phyloP scores from a whole-genome alignment of 1,140 invertebrate genomes.

The Idris sp. region DNA sequence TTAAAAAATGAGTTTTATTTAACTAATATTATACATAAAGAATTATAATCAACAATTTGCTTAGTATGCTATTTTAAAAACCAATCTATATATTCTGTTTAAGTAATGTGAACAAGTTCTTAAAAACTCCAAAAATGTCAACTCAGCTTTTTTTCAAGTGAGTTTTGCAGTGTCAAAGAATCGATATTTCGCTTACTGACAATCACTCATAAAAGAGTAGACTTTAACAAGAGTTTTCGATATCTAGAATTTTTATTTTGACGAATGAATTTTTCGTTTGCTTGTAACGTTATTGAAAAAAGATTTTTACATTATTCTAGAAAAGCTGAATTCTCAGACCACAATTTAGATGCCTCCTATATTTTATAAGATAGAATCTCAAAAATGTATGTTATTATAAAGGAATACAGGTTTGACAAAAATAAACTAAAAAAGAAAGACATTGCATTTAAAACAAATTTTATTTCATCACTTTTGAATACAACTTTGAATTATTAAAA shows the following conservation, averaged over 20 bases:
- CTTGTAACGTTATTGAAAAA: not conserved
- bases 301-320: too few species aligned
- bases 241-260: constrained; percentile 21
- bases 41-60: too few species aligned
- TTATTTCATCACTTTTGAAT: too few species aligned
- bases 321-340: too few species aligned
- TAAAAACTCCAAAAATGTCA: constrained; percentile 40
- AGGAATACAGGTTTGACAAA: too few species aligned
- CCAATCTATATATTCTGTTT: constrained; percentile 35
- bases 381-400: too few species aligned
- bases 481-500: too few species aligned
- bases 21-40: too few species aligned
- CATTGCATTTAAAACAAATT: too few species aligned
- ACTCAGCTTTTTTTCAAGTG: constrained; percentile 43
- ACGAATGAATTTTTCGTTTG: constrained; percentile 8
- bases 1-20: too few species aligned
- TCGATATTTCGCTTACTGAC: constrained; percentile 42
- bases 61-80: constrained; percentile 14
- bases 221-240: constrained; percentile 36
- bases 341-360: not conserved
- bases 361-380: too few species aligned
- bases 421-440: too few species aligned
- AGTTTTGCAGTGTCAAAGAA: constrained; percentile 54
- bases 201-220: constrained; percentile 40
- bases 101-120: constrained; percentile 28